Base-by-base conservation (phyloP, 2,113 vertebrate genomes). In the Monarcha castaneiventris region DNA sequence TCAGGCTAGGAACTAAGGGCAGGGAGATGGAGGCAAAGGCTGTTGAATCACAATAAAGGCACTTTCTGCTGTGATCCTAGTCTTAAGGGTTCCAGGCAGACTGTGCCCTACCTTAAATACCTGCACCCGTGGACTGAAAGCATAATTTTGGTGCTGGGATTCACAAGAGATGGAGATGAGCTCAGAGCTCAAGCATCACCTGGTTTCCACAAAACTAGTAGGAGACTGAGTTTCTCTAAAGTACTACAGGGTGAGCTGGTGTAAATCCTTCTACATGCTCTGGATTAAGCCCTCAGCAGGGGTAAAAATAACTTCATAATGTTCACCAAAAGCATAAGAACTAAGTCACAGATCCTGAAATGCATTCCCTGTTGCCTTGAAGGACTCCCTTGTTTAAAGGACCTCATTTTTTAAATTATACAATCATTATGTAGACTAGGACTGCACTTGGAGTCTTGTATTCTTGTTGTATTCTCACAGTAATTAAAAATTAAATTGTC, bases 351-450 rank as follows among this genome's bases (percentile, higher is more conserved):
- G 61, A 58, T 8, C 20, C n/a, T 37, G 5, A 46, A 20, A 23
- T 17, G 43, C 58, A 30, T 52, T 91, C 56, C 21, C 30, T 75
- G 17, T 13, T 78, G 35, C 30, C 52, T 63, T 72, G 35, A 16
- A 52, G n/a, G 41, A 35, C 26, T 72, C 13, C 4, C 7, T 41
- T 51, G 6, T 79, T 64, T 3, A 25, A n/a, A 89, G 21, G 23
- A 12, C 4, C 29, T 79, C 0, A 3, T 52, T 43, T 76, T 69
- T 91, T 66, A 2, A 56, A 46, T 94, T 48, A 14, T 8, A 8
- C n/a, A 64, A 27, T 85, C 19, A 27, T 48, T 63, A 19, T 0
- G 0, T 27, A 46, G 25, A 27, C 37, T 51, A 49, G 13, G 16
- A 54, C 20, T 73, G 33, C 23, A 25, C 18, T 43, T 61, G 22